Evolutionary conservation across 2,888 invertebrate species (phyloP).

Genomic region (Clusia tigrina): DNA sequence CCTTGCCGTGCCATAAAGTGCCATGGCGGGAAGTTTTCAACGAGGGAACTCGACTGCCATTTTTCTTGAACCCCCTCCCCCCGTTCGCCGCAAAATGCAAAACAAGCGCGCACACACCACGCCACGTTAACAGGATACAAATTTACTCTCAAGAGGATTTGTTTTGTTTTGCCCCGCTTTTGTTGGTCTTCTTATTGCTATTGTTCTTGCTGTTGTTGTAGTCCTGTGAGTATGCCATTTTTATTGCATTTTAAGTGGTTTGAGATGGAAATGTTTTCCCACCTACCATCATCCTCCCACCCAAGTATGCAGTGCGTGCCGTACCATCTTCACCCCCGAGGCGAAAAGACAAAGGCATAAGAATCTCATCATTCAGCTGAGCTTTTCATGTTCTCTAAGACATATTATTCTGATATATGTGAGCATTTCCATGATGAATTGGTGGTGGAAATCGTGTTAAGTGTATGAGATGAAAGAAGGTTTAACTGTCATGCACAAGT

Average conservation of each 20-base stretch:
- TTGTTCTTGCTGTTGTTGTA: background rate
- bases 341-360: no score
- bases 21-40: background rate
- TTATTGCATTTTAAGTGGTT: background rate
- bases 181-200: background rate
- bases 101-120: background rate
- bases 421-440: background rate
- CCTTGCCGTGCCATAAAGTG: background rate
- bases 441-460: background rate
- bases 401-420: background rate
- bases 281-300: no score
- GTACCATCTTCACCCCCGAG: no score
- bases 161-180: background rate
- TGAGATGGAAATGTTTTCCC: background rate
- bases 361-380: slow-evolving; percentile 3
- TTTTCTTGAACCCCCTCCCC: background rate
- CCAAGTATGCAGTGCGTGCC: no score
- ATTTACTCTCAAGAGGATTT: background rate
- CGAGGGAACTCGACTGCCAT: background rate
- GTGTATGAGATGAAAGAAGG: background rate
- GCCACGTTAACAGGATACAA: background rate
- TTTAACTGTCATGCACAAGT: background rate
- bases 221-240: background rate
- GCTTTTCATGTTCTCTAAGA: slow-evolving; percentile 1
- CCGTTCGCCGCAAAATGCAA: no score